These are phyloP conservation scores for Teleiodes luculella DNA, from an alignment of 2,888 invertebrate genomes.

Conservation along the genomic window DNA sequence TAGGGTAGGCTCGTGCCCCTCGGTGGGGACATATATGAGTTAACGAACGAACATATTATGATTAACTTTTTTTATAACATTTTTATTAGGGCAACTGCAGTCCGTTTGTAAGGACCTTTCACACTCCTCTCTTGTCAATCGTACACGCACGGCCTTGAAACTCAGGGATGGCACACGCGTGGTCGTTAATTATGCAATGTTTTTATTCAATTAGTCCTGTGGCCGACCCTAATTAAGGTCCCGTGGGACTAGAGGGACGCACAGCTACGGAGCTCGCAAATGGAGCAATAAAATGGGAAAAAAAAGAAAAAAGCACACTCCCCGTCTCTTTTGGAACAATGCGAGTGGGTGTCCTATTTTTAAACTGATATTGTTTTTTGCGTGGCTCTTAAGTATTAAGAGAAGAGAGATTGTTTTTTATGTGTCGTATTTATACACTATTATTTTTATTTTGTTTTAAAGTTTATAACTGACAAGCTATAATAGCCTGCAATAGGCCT, in stretches of 20 bases:
- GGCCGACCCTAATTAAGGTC: constrained; percentile 62
- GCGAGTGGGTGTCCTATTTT: constrained; percentile 21
- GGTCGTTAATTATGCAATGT: constrained; percentile 65
- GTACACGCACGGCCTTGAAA: constrained; percentile 9
- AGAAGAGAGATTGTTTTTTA: too few relatives aligned
- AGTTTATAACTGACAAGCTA: too few relatives aligned
- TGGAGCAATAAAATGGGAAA: constrained; percentile 55
- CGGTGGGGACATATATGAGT: too few relatives aligned
- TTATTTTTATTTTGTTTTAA: too few relatives aligned
- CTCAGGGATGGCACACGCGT: constrained; percentile 1
- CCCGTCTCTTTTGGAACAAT: constrained; percentile 57
- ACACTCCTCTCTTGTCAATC: background rate
- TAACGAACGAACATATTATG: too few relatives aligned
- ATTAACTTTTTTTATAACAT: too few relatives aligned
- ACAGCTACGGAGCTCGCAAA: constrained; percentile 52
- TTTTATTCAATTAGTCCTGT: constrained; percentile 72
- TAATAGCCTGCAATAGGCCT: too few relatives aligned
- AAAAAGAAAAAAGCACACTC: constrained; percentile 43
- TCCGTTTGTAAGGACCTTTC: background rate
- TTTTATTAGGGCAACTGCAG: too few relatives aligned
- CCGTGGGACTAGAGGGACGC: constrained; percentile 45
- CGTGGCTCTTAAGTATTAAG: too few relatives aligned
- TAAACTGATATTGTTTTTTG: background rate
- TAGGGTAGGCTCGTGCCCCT: too few relatives aligned
- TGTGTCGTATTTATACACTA: too few relatives aligned